Base-by-base conservation (phyloP, 1,140 invertebrate genomes). In the Drosophila albomicans region DNA sequence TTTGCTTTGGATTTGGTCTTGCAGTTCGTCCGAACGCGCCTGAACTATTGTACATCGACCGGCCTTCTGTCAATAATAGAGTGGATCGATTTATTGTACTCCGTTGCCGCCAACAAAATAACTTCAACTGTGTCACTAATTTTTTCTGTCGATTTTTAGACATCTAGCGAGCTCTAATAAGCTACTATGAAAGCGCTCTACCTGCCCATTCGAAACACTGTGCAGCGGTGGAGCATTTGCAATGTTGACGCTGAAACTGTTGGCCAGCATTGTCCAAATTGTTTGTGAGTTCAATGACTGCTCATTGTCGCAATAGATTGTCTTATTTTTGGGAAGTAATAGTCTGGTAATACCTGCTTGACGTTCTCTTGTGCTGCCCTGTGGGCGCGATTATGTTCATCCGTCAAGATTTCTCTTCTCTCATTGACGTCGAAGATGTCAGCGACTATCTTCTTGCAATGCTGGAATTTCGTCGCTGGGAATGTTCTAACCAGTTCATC, bases 311-410 rank as follows among this genome's bases (percentile, higher is more conserved):
- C 65, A 57, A 8, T 43, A 56, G 15, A 68, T 35, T 2, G 20
- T 66, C 30, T 52, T 54, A 3, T 77, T 45, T 72, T 72, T n/a
- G 75, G 58, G 38, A 78, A 73, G 51, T 51, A 78, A 38, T 72
- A 77, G 11, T 67, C 52, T n/a, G 4, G 1, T 3, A 64, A 8
- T 1, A 64, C 35, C 46, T 59, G n/a, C 38, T 43, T 52, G 35
- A 57, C 10, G 38, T 70, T 70, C 28, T 65, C 49, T 25, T 77
- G 68, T 2, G 58, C 57, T 6, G 32, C 57, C 30, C 28, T 76
- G 51, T 63, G 61, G 16, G 8, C 13, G 13, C 20, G 20, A 25
- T 25, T 25, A 25, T 25, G 20, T 25, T 25, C 3, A 25, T 25
- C 2, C 11, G 38, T 64, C 1, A 52, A 3, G 32, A 51, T 64